These are phyloP conservation scores for Phaenicophaeus curvirostris DNA, from an alignment of 2,797 vertebrate genomes.

Conservation along the genomic window DNA sequence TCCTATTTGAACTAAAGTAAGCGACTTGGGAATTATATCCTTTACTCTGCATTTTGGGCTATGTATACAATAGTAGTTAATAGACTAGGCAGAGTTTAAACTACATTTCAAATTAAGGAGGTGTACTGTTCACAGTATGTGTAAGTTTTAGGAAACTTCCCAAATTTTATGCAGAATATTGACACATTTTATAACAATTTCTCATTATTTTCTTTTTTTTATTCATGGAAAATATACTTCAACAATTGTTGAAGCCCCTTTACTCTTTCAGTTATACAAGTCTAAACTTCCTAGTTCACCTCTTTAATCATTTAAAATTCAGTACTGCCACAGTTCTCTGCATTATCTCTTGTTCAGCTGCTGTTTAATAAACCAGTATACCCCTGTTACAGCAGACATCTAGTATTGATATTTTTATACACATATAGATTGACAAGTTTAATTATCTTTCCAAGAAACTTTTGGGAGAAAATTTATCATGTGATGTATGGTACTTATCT, in stretches of 20 bases:
- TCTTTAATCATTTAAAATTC: neutral
- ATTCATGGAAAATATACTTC: neutral
- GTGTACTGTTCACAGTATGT: neutral
- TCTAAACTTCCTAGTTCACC: neutral
- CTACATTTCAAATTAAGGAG: neutral
- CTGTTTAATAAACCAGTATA: neutral
- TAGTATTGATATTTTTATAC: neutral
- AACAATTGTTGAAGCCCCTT: too few relatives aligned
- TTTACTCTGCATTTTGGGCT: neutral
- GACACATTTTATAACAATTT: neutral
- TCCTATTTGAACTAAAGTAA: neutral
- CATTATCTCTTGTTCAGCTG: neutral
- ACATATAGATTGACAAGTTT: neutral
- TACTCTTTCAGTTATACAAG: neutral
- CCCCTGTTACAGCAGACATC: neutral
- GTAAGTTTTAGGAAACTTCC: neutral
- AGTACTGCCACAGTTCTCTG: neutral
- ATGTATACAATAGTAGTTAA: neutral
- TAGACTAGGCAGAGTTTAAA: neutral
- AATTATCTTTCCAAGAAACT: neutral
- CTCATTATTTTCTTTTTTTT: neutral
- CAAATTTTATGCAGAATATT: neutral
- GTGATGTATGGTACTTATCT: neutral
- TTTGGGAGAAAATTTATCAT: neutral
- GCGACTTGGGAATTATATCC: neutral